Conservation (phyloP, 2,888 invertebrate genomes). For the Hemistola chrysoprasaria region DNA sequence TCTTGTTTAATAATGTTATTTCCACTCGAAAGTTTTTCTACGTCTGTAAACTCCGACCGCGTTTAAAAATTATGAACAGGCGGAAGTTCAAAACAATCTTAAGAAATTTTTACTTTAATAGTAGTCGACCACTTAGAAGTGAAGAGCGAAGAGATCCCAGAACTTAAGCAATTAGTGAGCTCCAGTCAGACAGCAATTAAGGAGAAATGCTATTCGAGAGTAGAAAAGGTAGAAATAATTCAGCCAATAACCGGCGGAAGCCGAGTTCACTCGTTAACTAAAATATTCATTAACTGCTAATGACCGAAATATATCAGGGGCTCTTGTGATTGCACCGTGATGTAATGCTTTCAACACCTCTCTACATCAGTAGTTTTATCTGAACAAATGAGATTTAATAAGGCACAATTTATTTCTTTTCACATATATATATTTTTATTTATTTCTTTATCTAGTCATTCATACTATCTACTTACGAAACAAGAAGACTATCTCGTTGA, state of each 20-base stretch:
- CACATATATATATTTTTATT: too few species aligned
- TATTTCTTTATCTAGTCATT: too few species aligned
- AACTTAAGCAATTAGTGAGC: slow-evolving; percentile 81
- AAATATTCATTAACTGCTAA: slow-evolving; percentile 77
- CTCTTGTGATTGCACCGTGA: slow-evolving; percentile 27
- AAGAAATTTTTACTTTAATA: slow-evolving; percentile 71
- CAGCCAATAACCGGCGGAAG: slow-evolving; percentile 66
- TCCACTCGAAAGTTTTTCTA: slow-evolving; percentile 30
- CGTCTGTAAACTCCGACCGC: slow-evolving; percentile 37
- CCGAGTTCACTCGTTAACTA: slow-evolving; percentile 67
- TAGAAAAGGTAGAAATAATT: slow-evolving; percentile 78
- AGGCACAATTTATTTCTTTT: too few species aligned
- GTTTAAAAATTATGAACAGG: slow-evolving; percentile 57
- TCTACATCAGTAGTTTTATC: too few species aligned
- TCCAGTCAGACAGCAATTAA: slow-evolving; percentile 79
- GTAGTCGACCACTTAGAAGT: slow-evolving; percentile 71
- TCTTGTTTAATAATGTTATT: slow-evolving; percentile 6
- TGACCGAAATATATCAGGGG: slow-evolving; percentile 62
- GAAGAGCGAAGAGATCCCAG: slow-evolving; percentile 71
- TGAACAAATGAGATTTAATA: too few species aligned
- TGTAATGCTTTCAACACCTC: slow-evolving; percentile 13
- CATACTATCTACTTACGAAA: too few species aligned
- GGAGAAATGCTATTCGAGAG: slow-evolving; percentile 74
- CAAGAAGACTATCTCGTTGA: too few species aligned
- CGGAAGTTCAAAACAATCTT: slow-evolving; percentile 67